Conservation (phyloP, 92 coral and sea anemone genomes). For the Phenganax subtilis region DNA sequence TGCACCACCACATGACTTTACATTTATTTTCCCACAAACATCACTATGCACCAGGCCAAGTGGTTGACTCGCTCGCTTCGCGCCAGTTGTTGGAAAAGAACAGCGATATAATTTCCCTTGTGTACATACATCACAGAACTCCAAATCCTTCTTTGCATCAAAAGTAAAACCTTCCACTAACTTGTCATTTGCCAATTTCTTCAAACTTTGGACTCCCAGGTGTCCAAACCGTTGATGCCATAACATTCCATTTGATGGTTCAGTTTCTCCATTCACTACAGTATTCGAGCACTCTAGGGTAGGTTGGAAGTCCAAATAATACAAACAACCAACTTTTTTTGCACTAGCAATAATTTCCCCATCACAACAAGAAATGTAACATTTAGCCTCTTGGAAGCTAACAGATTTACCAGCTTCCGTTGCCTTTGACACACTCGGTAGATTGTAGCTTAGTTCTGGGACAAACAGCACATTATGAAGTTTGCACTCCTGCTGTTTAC, state of each 20-base stretch:
- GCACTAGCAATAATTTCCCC: conserved; percentile 42
- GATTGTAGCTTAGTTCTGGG: conserved; percentile 49
- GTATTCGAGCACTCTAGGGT: conserved; percentile 33
- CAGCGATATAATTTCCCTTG: conserved; percentile 48
- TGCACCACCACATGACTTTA: conserved; percentile 52
- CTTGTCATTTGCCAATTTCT: conserved; percentile 40
- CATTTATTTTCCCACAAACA: conserved; percentile 52
- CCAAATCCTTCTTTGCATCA: conserved; percentile 41
- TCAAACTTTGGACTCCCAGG: conserved; percentile 44
- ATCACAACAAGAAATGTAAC: conserved; percentile 49
- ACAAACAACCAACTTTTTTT: conserved; percentile 48
- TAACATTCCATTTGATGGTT: conserved; percentile 40
- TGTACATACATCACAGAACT: conserved; percentile 55
- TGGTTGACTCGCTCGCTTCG: conserved; percentile 47
- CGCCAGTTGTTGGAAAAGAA: conserved; percentile 46
- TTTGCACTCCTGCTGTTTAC: conserved; percentile 43
- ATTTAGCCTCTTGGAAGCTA: conserved; percentile 44
- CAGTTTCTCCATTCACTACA: conserved; percentile 29
- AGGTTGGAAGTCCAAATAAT: conserved; percentile 32
- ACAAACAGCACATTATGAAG: conserved; percentile 49
- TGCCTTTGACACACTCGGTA: conserved; percentile 49
- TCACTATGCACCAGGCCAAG: conserved; percentile 55
- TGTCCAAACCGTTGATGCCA: conserved; percentile 61
- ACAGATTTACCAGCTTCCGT: conserved; percentile 34
- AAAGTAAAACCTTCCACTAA: conserved; percentile 49